Base-by-base conservation (phyloP, 2,888 invertebrate species). In the Calameuta pallipes region DNA sequence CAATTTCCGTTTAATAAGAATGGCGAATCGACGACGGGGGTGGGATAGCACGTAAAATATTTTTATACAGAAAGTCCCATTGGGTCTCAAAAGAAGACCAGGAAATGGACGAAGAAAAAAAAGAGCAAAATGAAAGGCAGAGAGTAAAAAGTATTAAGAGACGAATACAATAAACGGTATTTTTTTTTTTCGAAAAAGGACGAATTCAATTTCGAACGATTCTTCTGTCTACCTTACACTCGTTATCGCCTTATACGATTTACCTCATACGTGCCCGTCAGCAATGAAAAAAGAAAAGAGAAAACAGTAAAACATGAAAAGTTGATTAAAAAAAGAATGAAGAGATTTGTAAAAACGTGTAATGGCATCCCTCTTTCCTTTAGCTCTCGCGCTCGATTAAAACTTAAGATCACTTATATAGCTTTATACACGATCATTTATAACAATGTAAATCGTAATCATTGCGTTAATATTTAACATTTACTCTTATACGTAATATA, bases 391-490 rank as follows among this genome's bases (percentile, higher is more conserved):
- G 78, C 84, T 90, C 87, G 86, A 86, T 90, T 88, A 88, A 90
- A 91, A 91, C 90, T 89, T 90, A 90, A 89, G 89, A 91, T 90
- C 91, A 90, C 90, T 90, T 89, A 89, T 87, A 90, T 90, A 91
- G 89, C 91, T 91, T 91, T 91, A 91, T 91, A 91, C 91, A 91
- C 87, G 90, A 88, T 90, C 88, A 88, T 90, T 90, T 87, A 88
- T 90, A 91, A 91, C 91, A 91, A 91, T 90, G 88, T 89, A 86
- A 90, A 90, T 91, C 85, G 89, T 91, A 91, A 91, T 88, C 89
- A 91, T 91, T 90, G 90, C 90, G 83, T 90, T 89, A 90, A 90
- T 91, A 90, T 91, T 89, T 90, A 91, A 91, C 91, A 91, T 91
- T 90, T 91, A 89, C 84, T 89, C 88, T 90, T 90, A 90, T 86